Base-by-base conservation (phyloP, 2,113 vertebrate genomes). In the Oryctolagus cuniculus region DNA sequence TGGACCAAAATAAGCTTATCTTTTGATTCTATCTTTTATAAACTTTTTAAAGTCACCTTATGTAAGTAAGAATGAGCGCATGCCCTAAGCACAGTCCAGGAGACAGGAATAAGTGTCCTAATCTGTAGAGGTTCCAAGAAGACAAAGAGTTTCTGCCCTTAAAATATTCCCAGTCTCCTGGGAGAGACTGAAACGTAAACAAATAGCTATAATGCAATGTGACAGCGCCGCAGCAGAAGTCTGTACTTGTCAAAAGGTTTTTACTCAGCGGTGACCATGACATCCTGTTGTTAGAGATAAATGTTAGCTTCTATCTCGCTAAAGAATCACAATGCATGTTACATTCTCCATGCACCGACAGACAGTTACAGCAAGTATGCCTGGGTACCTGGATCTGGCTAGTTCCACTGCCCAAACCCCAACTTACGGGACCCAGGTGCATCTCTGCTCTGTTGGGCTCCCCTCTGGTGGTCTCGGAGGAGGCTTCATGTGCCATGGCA, bases 231-330 rank as follows among this genome's bases (percentile, higher is more conserved):
- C 2, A 27, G 80, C 66, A 90, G 58, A 96, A 74, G 51, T 75
- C 95, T 92, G 27, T 16, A 92, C 82, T 89, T 86, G 94, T 90
- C 92, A 95, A 63, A 89, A 61, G 92, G 75, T 58, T 93, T 87
- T 86, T 95, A 83, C 64, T 92, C 85, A 51, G 78, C 38, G 79
- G 82, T 51, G 90, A 86, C 90, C 29, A 21, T 92, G 92, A 67
- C 70, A 80, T 64, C 21, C 90, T 64, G 88, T 67, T 73, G 66
- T n/a, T 80, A 36, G 63, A 70, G 92, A 66, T 55, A 70, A 53
- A 89, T 25, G 49, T 82, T 89, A 92, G 53, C 78, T 93, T 89
- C 89, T 70, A 82, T 70, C 38, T 73, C 49, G 15, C 31, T 36
- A 53, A 67, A 96, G 81, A 95, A 74, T 75, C 82, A 93, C 74